Conservation (phyloP, 2,888 invertebrate species). For the Drosophila meridiana region DNA sequence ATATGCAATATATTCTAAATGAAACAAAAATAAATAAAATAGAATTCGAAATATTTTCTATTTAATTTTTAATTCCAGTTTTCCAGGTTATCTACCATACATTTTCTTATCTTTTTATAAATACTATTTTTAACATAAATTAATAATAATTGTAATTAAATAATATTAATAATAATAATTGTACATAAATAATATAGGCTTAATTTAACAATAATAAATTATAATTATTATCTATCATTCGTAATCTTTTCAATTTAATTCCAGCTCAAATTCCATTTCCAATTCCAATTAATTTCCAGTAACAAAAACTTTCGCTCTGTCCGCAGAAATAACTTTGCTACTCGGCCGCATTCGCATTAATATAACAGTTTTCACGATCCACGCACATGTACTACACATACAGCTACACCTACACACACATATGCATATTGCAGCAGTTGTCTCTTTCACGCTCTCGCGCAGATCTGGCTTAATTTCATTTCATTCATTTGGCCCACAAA, state of each 20-base stretch:
- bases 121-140: no score
- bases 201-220: neutral
- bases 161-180: no score
- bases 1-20: no score
- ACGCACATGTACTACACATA: neutral
- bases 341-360: neutral
- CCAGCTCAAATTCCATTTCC: neutral
- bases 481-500: conserved; percentile 63
- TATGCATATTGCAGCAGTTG: neutral
- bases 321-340: neutral
- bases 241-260: neutral
- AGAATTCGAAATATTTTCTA: no score
- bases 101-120: no score
- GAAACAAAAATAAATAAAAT: no score
- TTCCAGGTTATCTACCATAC: no score
- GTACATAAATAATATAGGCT: neutral
- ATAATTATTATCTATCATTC: neutral
- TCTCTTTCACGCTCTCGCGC: conserved; percentile 3
- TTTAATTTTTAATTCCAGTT: no score
- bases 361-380: conserved; percentile 20
- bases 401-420: neutral
- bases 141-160: no score
- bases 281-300: conserved; percentile 1
- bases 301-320: neutral
- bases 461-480: conserved; percentile 50